These are phyloP conservation scores for Clamator glandarius DNA, from an alignment of 2,797 vertebrate genomes.

Conservation along the genomic window DNA sequence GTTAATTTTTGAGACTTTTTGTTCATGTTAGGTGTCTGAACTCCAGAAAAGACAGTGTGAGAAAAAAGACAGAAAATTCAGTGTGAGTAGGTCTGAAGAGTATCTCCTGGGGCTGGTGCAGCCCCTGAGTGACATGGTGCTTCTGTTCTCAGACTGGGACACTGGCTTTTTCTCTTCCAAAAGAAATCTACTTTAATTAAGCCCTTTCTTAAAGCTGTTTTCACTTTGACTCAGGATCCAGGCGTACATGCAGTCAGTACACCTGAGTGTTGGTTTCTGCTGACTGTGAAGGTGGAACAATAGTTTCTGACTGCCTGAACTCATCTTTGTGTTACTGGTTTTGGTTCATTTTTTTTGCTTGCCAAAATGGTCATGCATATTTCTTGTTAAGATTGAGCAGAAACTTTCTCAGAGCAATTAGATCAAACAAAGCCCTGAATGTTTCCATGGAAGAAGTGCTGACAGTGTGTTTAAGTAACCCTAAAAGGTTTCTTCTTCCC, in stretches of 20 bases:
- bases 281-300: neutral
- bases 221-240: neutral
- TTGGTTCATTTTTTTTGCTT: neutral
- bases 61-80: no score
- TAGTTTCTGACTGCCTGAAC: neutral
- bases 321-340: neutral
- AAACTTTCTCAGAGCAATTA: neutral
- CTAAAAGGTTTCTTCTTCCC: neutral
- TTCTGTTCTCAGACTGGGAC: neutral
- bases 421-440: neutral
- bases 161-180: neutral
- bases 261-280: neutral
- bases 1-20: neutral
- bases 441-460: neutral
- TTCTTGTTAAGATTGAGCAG: neutral
- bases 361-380: neutral
- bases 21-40: neutral
- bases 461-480: neutral
- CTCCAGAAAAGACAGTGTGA: neutral
- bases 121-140: accelerated
- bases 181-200: neutral
- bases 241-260: neutral
- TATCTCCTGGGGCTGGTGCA: neutral
- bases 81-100: neutral
- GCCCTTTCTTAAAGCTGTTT: neutral